Conservation (phyloP, 2,797 vertebrate species). For the Acropternis orthonyx region DNA sequence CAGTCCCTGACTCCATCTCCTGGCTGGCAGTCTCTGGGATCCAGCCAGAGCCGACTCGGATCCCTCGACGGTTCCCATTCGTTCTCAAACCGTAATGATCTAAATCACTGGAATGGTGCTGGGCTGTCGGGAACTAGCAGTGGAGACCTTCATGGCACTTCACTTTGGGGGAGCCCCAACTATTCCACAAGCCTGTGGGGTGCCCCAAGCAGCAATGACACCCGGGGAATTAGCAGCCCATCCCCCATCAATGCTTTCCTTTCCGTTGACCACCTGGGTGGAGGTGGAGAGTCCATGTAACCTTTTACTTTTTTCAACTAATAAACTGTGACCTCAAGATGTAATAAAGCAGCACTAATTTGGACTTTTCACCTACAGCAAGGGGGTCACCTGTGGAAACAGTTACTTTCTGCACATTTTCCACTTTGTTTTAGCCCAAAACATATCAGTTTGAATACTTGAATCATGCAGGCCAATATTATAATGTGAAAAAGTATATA, state of each 20-base stretch:
- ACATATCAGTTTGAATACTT: conserved; percentile 99
- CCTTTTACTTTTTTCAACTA: conserved; percentile 73
- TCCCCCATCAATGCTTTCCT: conserved; percentile 95
- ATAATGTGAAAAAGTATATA: conserved; percentile 99
- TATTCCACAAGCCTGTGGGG: conserved; percentile 99
- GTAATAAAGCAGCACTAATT: conserved; percentile 87
- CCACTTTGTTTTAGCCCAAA: conserved; percentile 99
- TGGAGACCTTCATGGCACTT: conserved; percentile 92
- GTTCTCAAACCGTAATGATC: conserved; percentile 91
- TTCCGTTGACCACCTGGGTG: conserved; percentile 95
- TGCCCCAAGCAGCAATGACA: conserved; percentile 84
- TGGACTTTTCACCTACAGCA: conserved; percentile 89
- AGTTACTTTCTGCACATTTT: conserved; percentile 98
- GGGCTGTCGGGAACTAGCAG: conserved; percentile 85
- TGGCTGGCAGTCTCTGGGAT: conserved; percentile 92
- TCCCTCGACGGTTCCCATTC: conserved; percentile 89
- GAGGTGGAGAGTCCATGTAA: conserved; percentile 94
- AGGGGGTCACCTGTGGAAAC: conserved; percentile 93
- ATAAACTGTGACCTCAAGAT: conserved; percentile 84
- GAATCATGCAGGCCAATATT: conserved; percentile 99
- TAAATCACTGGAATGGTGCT: conserved; percentile 93
- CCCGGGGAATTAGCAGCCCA: conserved; percentile 89
- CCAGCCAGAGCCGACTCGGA: conserved; percentile 90
- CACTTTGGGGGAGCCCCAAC: conserved; percentile 93
- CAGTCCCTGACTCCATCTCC: conserved; percentile 94